Conservation (phyloP, 2,797 vertebrate species). For the Squalus acanthias region DNA sequence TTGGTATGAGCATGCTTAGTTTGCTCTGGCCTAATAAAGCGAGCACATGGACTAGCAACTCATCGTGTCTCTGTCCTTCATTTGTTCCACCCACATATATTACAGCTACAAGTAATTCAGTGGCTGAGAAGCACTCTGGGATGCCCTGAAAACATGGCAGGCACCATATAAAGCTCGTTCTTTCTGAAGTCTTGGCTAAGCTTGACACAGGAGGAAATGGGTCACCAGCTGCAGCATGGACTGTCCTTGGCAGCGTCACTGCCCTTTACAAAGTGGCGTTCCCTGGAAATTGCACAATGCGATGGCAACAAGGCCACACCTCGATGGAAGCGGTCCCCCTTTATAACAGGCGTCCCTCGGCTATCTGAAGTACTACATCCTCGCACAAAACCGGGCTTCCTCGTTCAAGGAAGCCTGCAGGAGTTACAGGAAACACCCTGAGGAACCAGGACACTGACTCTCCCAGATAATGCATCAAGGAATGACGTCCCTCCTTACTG, state of each 20-base stretch:
- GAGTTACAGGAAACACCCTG: slow-evolving; percentile 21
- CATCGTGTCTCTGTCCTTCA: too few relatives aligned
- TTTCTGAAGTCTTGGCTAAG: neutral
- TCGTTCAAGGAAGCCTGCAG: neutral
- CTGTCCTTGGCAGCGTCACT: neutral
- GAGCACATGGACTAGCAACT: too few relatives aligned
- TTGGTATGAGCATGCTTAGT: too few relatives aligned
- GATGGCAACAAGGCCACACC: neutral
- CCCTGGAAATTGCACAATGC: neutral
- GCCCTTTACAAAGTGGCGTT: neutral
- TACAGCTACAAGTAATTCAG: too few relatives aligned
- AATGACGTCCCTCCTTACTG: neutral
- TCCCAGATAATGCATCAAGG: slow-evolving; percentile 13
- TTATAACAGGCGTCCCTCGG: neutral
- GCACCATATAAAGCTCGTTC: neutral
- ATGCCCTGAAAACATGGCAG: neutral
- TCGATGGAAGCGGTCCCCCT: neutral
- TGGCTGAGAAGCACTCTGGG: too few relatives aligned
- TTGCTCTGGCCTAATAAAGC: too few relatives aligned
- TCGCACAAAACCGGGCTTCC: neutral
- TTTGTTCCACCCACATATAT: too few relatives aligned
- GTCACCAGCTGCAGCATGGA: neutral
- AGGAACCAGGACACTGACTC: neutral
- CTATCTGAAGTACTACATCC: neutral
- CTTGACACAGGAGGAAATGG: neutral